These are phyloP conservation scores for Aphidius ervi DNA, from an alignment of 1,140 invertebrate species.

Conservation along the genomic window DNA sequence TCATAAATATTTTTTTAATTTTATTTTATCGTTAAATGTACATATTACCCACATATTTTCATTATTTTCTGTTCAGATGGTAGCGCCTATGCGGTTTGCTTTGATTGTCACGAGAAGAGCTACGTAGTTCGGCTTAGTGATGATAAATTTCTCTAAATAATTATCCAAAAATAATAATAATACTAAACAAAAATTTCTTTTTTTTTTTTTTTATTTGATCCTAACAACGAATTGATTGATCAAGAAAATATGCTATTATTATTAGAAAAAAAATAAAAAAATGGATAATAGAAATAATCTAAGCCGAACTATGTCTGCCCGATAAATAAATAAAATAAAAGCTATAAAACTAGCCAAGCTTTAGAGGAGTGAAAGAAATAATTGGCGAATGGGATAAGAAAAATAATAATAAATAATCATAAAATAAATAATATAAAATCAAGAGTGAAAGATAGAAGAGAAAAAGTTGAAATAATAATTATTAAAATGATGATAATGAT, in stretches of 20 bases:
- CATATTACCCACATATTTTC: conserved; percentile 34
- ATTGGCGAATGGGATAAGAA: conserved; percentile 5
- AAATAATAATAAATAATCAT: background rate
- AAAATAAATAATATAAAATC: no score
- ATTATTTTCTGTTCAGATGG: conserved; percentile 48
- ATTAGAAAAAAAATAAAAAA: conserved; percentile 19
- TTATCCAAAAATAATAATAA: conserved; percentile 11
- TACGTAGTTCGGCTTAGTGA: conserved; percentile 50
- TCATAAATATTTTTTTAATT: background rate
- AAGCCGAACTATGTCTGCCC: conserved; percentile 42
- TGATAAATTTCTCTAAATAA: conserved; percentile 43
- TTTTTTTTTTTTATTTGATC: no score
- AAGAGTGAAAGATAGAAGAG: background rate
- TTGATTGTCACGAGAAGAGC: conserved; percentile 51
- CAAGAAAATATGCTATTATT: conserved; percentile 6
- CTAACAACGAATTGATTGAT: conserved; percentile 3
- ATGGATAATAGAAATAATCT: conserved; percentile 30
- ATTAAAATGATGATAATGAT: background rate
- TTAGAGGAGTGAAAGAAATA: conserved; percentile 9
- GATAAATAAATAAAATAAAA: background rate
- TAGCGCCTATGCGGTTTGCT: conserved; percentile 48
- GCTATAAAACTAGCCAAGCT: no score
- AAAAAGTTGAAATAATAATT: conserved; percentile 4
- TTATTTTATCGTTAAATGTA: conserved; percentile 28
- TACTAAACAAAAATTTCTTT: background rate